Evolutionary conservation across 2,797 vertebrate genomes (phyloP), one percentile per base, ranked within the genome.

Genomic region (Typhlichthys eigenmanni): DNA sequence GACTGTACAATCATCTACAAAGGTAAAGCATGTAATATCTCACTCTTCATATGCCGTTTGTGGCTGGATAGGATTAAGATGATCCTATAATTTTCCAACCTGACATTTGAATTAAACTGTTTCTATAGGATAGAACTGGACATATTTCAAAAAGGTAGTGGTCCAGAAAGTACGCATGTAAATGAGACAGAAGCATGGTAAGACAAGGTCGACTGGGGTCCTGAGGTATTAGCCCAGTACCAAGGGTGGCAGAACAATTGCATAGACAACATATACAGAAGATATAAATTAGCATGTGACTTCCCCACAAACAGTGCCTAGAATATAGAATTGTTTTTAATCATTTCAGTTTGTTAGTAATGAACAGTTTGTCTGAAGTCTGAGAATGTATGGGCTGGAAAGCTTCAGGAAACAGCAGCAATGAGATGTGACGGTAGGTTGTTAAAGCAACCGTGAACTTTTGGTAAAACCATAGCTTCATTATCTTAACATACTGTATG

Each of bases 1-100:
- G 83, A 88, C 92, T 91, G 88, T 91, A 93, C 91, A 91, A 74
- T 88, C 76, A 78, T 86, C 84, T 88, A 89, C 65, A 80, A 70
- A 77, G 79, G 84, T 80, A 82, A 92, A 91, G 87, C 85, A 57
- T 87, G 75, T 71, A 60, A 54, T 75, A 64, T 79, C 60, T 62
- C 66, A 68, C 76, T 71, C 74, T 86, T 74, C 83, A 83, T 16
- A 58, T 29, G 46, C 62, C 62, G 67, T 86, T 70, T 80, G 85
- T 85, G 85, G 74, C 84, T 70, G 51, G 64, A 64, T 43, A 75
- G 77, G 70, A 84, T 75, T 69, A 61, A 72, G 76, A 80, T 83
- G 83, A 79, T 79, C 78, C 72, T 66, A 71, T 73, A 71, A 69
- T 68, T 74, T 74, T 72, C 80, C 74, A 78, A 83, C 83, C 80